Evolutionary conservation across 1,140 invertebrate species (phyloP), one percentile per base, ranked within the genome.

Genomic region (Samia ricini): DNA sequence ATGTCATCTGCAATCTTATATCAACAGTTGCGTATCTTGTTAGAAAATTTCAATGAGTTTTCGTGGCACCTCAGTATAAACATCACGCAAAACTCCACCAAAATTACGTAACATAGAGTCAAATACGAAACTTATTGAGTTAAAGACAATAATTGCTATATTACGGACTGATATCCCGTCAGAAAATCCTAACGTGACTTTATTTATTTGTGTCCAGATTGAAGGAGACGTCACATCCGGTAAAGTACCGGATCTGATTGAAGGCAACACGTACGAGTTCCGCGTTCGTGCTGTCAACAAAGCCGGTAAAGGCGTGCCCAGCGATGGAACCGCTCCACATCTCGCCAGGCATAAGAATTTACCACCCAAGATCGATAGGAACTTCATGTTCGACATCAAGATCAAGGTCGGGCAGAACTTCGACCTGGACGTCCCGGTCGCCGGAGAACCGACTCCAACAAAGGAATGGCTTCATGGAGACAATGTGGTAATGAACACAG

Each of bases 181-280:
- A 1, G n/a, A 15, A 42, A 42, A 8, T 42, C 12, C 12, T 4
- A 42, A 0, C 1, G 1, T 29, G 10, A 29, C 26, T 0, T 8
- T 51, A 19, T 57, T 42, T 59, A 62, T 23, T 65, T 62, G 51
- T 36, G 68, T 76, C 15, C 74, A 90, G 74, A 93, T 97, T 65
- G 94, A 95, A 51, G 97, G 96, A 55, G 95, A 99, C 79, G 93
- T 95, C 18, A 96, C 96, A 23, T 93, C 92, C 55, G 96, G 95
- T 4, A 95, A 94, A 79, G 96, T 99, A 2, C 94, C 95, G 18
- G 96, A 97, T 78, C 92, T 99, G 0, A 95, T 96, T 61, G 96
- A 98, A 91, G 98, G 98, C 12, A 96, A 96, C 64, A 94, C 94
- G 19, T 98, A 98, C 74, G 96, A 99, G 91, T 99, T 99, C 94